Conservation (phyloP, 2,888 invertebrate species). For the Anoncus sp. region DNA sequence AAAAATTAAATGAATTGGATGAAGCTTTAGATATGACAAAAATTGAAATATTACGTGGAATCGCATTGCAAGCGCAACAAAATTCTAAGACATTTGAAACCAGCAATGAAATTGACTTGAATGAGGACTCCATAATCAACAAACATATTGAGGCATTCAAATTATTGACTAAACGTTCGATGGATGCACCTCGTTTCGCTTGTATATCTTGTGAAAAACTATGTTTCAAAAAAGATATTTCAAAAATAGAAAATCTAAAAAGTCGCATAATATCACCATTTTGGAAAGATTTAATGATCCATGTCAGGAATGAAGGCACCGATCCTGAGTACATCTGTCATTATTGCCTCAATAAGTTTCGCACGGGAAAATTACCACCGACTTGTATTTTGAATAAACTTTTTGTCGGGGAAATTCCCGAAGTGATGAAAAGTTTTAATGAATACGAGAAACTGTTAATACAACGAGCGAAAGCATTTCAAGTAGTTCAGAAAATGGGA, state of each 20-base stretch:
- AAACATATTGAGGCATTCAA: slow-evolving; percentile 56
- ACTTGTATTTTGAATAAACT: slow-evolving; percentile 40
- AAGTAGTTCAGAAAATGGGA: slow-evolving; percentile 68
- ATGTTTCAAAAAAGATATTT: slow-evolving; percentile 57
- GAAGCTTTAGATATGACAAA: slow-evolving; percentile 35
- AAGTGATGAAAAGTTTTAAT: slow-evolving; percentile 67
- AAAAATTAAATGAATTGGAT: slow-evolving; percentile 38
- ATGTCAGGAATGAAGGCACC: background rate
- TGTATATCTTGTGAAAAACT: slow-evolving; percentile 54
- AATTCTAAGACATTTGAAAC: slow-evolving; percentile 10
- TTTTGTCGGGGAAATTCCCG: slow-evolving; percentile 51
- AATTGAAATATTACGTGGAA: slow-evolving; percentile 16
- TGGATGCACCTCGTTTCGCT: slow-evolving; percentile 56
- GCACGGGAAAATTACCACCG: slow-evolving; percentile 1
- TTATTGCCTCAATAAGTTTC: background rate
- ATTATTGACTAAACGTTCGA: slow-evolving; percentile 52
- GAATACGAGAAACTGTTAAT: slow-evolving; percentile 68
- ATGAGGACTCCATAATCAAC: slow-evolving; percentile 56
- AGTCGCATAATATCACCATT: slow-evolving; percentile 21
- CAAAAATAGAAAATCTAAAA: slow-evolving; percentile 27
- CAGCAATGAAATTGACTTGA: slow-evolving; percentile 44
- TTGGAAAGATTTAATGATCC: slow-evolving; percentile 51
- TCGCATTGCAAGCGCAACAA: slow-evolving; percentile 35
- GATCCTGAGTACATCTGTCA: slow-evolving; percentile 7
- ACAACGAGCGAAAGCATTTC: slow-evolving; percentile 75